phyloP scores from a whole-genome alignment of 2,113 vertebrate species.

The Dasyprocta punctata region DNA sequence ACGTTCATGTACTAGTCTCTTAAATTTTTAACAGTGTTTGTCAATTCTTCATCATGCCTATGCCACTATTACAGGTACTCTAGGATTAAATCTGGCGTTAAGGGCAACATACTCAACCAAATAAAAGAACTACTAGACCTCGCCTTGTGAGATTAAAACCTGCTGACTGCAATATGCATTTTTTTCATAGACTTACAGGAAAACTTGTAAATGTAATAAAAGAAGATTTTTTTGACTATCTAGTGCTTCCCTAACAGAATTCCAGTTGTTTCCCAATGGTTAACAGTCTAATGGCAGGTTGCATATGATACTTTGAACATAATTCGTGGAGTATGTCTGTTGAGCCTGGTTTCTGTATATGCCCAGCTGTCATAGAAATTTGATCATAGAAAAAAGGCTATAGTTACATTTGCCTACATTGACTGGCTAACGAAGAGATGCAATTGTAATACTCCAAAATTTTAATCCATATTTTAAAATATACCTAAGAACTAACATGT shows the following conservation, averaged over 20 bases:
- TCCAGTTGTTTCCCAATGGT: constrained; percentile 46
- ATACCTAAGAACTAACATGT: background rate
- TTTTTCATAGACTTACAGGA: background rate
- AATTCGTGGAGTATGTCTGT: background rate
- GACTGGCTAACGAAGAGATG: constrained; percentile 43
- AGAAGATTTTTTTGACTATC: constrained; percentile 45
- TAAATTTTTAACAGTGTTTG: constrained; percentile 42
- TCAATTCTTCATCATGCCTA: constrained; percentile 34
- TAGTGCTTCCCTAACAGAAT: constrained; percentile 7
- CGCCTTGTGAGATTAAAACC: constrained; percentile 4
- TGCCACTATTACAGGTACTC: background rate
- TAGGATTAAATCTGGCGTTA: constrained; percentile 35
- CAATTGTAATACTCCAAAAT: constrained; percentile 1
- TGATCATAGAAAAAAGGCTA: background rate
- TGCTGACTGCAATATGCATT: background rate
- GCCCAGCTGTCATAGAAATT: constrained; percentile 9
- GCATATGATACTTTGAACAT: background rate
- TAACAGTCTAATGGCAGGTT: constrained; percentile 1
- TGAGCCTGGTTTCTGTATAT: constrained; percentile 56
- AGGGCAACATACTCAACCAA: background rate
- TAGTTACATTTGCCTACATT: constrained; percentile 6
- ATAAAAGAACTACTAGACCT: background rate
- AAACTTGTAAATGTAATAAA: background rate
- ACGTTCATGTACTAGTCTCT: background rate
- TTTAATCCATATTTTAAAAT: constrained; percentile 63